Conservation (phyloP, 2,888 invertebrate species). For the Metacarcinus magister region DNA sequence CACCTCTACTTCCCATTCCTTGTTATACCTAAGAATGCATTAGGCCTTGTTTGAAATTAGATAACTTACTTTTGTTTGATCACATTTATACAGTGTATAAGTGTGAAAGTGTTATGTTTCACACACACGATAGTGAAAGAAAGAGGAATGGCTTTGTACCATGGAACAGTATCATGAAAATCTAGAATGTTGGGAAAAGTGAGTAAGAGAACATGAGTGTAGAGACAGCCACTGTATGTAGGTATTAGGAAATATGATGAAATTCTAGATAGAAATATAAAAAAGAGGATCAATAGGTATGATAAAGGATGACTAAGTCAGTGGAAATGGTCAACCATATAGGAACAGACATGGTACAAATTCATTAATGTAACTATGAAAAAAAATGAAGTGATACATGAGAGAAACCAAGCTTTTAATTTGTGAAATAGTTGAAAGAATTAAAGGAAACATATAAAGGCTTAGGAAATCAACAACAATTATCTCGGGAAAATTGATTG, state of each 20-base stretch:
- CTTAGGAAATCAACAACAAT: neutral
- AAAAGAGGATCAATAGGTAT: neutral
- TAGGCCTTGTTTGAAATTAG: neutral
- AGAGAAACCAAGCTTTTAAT: neutral
- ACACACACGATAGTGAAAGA: neutral
- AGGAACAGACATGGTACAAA: neutral
- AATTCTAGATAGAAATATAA: too few species aligned
- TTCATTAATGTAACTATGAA: neutral
- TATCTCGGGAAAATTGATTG: neutral
- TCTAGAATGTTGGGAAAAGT: neutral
- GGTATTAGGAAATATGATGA: too few species aligned
- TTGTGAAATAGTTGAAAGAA: neutral
- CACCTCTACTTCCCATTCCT: slow-evolving; percentile 45
- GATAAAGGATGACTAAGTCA: neutral
- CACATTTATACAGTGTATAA: neutral
- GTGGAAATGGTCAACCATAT: neutral
- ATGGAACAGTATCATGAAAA: neutral
- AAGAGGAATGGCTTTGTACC: neutral
- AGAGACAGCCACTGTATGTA: neutral
- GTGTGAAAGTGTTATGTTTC: neutral
- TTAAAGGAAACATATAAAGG: neutral
- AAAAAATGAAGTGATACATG: neutral
- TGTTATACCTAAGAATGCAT: neutral
- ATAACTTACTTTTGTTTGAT: neutral
- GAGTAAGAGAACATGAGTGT: neutral